Evolutionary conservation across 2,888 invertebrate species (phyloP).

Genomic region (Silvanus unidentatus): DNA sequence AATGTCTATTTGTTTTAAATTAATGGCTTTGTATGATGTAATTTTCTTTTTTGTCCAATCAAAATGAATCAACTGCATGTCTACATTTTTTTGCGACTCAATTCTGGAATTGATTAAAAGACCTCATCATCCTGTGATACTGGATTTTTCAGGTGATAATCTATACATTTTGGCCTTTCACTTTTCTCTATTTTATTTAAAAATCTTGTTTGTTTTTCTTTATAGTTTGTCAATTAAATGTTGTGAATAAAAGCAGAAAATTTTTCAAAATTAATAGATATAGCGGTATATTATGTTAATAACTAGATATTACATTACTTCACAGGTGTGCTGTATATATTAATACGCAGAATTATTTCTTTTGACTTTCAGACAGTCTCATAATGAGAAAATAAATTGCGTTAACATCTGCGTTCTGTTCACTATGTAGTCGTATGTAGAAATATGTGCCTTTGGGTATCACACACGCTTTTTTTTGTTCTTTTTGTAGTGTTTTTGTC

Average conservation of each 20-base stretch:
- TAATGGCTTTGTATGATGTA: no score
- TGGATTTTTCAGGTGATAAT: no score
- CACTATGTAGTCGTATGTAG: conserved; percentile 1
- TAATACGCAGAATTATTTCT: conserved; percentile 5
- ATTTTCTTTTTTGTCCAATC: no score
- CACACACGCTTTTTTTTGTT: background rate
- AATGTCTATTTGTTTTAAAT: no score
- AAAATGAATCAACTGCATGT: no score
- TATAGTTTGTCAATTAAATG: no score
- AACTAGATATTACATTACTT: conserved; percentile 3
- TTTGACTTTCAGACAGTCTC: conserved; percentile 6
- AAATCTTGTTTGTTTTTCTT: no score
- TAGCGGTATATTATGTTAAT: conserved; percentile 2
- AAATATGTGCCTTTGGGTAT: conserved; percentile 3
- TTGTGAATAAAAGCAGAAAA: background rate
- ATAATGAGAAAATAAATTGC: conserved; percentile 7
- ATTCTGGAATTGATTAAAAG: no score
- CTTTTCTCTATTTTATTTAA: no score
- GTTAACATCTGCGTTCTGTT: conserved; percentile 4
- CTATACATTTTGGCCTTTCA: no score
- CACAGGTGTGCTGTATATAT: conserved; percentile 4
- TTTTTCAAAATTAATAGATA: background rate
- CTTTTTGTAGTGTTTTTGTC: background rate
- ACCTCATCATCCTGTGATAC: no score
- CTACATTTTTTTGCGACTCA: no score